Evolutionary conservation across 2,888 invertebrate genomes (phyloP), one percentile per base, ranked within the genome.

Genomic region (Nasonia oneida): DNA sequence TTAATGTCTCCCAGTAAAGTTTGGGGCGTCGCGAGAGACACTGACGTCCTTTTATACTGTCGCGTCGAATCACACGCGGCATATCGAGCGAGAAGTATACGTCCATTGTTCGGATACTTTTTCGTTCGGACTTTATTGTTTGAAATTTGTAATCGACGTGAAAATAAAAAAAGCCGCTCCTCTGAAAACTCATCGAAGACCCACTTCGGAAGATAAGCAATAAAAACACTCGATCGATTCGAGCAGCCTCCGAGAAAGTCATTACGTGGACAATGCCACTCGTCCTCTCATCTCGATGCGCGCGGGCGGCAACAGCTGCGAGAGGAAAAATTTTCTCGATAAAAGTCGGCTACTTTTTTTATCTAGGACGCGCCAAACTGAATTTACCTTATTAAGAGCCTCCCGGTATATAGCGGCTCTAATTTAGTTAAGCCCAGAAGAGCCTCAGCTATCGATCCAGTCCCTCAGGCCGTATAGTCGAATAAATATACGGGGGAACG

Each of bases 331-430:
- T 67, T 29, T 23, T 23, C 18, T 18, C 23, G n/a, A 61, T n/a
- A 77, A 37, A n/a, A 77, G 77, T 18, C 12, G 14, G 23, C 67
- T 64, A 23, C 23, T 61, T 23, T 61, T 23, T 61, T 23, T 67
- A 29, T 47, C 33, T 37, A 70, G 53, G 2, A n/a, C 42, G 79
- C 39, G 71, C 3, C 73, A 83, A 83, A 78, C 71, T 83, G 73
- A 83, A 73, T 83, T 83, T 83, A 42, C 77, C 33, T 50, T 64
- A 78, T 78, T 83, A 83, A 83, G 50, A 61, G 61, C 37, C 78
- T 14, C 42, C 67, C 3, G 15, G 18, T 37, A 29, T 29, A 29
- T 29, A 6, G 33, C 18, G 71, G 53, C 81, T 53, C 29, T 83
- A 64, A 83, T 83, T 76, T 23, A 83, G 71, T 76, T 71, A 77